Conservation (phyloP, 2,113 vertebrate species). For the Myiozetetes cayanensis region DNA sequence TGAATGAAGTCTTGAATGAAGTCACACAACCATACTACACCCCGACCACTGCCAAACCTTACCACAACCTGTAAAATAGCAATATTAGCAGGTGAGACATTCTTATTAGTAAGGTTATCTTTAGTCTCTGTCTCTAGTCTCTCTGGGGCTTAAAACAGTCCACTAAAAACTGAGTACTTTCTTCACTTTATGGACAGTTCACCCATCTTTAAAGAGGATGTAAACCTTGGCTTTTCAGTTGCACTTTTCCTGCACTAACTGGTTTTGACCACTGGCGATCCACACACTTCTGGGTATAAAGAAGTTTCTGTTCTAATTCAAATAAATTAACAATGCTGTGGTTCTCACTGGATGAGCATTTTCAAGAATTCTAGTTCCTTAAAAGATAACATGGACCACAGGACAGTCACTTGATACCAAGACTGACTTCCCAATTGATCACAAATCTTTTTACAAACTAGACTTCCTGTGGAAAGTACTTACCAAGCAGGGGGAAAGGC, state of each 20-base stretch:
- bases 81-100: not conserved
- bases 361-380: not conserved
- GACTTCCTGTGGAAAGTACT: not conserved
- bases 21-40: not conserved
- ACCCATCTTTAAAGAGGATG: not conserved
- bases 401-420: not conserved
- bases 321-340: not conserved
- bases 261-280: not conserved
- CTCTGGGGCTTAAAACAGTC: not conserved
- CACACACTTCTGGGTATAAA: not conserved
- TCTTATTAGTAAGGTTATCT: not conserved
- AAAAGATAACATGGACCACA: not conserved
- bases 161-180: not conserved
- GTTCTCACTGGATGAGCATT: not conserved
- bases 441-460: not conserved
- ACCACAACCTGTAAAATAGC: not conserved
- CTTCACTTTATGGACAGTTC: not conserved
- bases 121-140: not conserved
- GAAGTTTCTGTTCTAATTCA: not conserved
- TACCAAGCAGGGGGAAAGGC: not conserved
- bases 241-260: not conserved
- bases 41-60: fast-evolving
- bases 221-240: not conserved
- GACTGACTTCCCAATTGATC: not conserved
- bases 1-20: not conserved